These are phyloP conservation scores for Oreotrochilus melanogaster DNA, from an alignment of 2,113 vertebrate genomes.

Conservation along the genomic window DNA sequence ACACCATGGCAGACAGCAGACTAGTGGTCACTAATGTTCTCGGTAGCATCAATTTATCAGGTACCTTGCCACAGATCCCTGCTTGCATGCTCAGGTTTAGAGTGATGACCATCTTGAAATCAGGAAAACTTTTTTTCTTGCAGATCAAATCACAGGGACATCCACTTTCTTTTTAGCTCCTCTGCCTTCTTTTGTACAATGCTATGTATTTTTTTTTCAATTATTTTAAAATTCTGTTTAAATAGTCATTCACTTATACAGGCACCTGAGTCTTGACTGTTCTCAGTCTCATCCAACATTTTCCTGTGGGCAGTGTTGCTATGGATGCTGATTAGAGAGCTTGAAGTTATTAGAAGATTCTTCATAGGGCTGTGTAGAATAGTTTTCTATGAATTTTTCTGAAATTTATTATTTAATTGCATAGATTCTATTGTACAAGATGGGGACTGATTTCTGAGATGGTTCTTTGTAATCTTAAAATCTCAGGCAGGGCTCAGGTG, in stretches of 20 bases:
- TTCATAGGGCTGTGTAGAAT: neutral
- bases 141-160: no score
- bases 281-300: neutral
- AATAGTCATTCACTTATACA: neutral
- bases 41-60: neutral
- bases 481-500: neutral
- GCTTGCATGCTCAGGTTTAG: neutral
- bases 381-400: neutral
- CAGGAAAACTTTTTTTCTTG: no score
- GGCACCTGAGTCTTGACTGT: neutral
- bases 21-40: neutral
- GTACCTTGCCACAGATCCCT: neutral
- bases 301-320: neutral
- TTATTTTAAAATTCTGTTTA: neutral
- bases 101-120: neutral
- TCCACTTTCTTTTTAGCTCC: neutral
- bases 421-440: no score
- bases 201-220: neutral
- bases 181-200: neutral
- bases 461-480: neutral
- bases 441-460: neutral
- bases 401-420: neutral
- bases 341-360: neutral
- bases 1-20: neutral
- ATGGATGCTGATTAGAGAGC: neutral